Base-by-base conservation (phyloP, 1,140 invertebrate species). In the Drosophila bocki region DNA sequence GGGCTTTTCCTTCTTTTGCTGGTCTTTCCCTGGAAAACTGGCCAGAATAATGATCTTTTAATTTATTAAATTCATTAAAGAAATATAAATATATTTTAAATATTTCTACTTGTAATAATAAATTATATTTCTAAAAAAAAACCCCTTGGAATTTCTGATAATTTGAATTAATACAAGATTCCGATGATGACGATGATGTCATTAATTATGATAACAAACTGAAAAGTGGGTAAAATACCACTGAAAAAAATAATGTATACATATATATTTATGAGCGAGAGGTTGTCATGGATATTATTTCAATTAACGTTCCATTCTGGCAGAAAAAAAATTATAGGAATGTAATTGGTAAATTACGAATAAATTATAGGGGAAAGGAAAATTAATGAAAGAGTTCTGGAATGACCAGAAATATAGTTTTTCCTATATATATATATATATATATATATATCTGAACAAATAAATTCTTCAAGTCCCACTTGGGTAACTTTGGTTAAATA, bases 171-270 rank as follows among this genome's bases (percentile, higher is more conserved):
- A n/a, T 37, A 15, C 45, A 69, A 51, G 65, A 67, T 29, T 37
- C 26, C 22, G 19, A 32, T 32, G 47, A 7, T 69, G 47, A 32
- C 19, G 62, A 69, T 70, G 62, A 70, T 67, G 67, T 70, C 67
- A 70, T 54, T 67, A 70, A 70, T 67, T 67, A 67, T 70, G 65
- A 69, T 69, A 69, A 63, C 45, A 17, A 42, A 50, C n/a, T 48
- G 48, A 51, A 51, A 33, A 44, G 61, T 19, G 19, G 50, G 7
- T 37, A 22, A 19, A 53, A 29, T 26, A 11, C 15, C 11, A 6
- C n/a, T 32, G 32, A 29, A 35, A 29, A 29, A 29, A 29, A 29
- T 0, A 35, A 63, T 22, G 2, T 22, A 22, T 1, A 37, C 8
- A 51, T 17, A 33, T 33, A 33, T 17, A 7, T 12, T 12, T 33